These are phyloP conservation scores for Craseonycteris thonglongyai DNA, from an alignment of 2,113 vertebrate genomes.

Conservation along the genomic window DNA sequence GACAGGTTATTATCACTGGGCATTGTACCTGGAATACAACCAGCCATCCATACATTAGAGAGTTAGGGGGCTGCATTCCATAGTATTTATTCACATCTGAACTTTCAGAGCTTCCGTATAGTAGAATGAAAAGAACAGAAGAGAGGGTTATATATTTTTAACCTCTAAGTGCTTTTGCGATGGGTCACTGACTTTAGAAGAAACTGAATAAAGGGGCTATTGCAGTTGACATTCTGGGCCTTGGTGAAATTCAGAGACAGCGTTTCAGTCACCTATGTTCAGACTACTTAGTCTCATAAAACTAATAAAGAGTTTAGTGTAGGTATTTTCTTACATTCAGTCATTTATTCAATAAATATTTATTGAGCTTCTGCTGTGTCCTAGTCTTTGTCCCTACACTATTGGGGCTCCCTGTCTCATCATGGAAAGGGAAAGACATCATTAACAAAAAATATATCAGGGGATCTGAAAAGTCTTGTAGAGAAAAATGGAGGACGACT, in stretches of 20 bases:
- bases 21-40: background rate
- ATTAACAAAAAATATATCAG: background rate
- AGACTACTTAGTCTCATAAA: background rate
- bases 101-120: background rate
- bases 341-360: background rate
- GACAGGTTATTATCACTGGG: background rate
- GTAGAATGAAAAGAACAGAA: background rate
- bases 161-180: background rate
- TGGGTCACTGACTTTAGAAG: background rate
- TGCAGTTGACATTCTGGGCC: background rate
- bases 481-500: background rate
- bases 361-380: background rate
- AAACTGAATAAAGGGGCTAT: background rate
- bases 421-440: background rate
- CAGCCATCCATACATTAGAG: background rate
- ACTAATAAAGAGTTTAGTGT: background rate
- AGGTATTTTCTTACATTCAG: background rate
- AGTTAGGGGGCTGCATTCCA: background rate
- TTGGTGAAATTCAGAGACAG: slow-evolving; percentile 3
- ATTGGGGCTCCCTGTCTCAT: background rate
- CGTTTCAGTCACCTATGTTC: background rate
- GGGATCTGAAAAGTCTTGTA: background rate
- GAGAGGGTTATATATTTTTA: background rate
- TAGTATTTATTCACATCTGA: background rate
- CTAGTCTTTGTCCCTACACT: background rate